phyloP scores from a whole-genome alignment of 2,888 invertebrate species.

The Synanthedon andrenaeformis region DNA sequence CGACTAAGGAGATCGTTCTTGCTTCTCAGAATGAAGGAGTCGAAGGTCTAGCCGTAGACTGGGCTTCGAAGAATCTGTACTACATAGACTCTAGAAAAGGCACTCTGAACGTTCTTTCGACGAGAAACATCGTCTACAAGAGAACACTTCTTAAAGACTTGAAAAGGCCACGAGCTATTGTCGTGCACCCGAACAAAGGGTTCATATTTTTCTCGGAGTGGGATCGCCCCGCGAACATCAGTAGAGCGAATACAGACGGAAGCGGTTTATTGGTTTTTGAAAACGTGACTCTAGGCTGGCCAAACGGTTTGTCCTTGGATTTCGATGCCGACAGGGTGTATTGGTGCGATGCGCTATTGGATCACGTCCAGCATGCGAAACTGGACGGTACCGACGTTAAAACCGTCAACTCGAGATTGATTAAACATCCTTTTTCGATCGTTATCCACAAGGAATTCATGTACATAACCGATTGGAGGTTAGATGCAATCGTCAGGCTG shows the following conservation, averaged over 20 bases:
- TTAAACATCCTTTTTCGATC: slow-evolving; percentile 91
- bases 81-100: slow-evolving; percentile 96
- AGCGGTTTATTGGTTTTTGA: slow-evolving; percentile 87
- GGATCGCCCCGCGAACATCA: slow-evolving; percentile 97
- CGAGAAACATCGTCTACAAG: slow-evolving; percentile 85
- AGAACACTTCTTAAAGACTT: slow-evolving; percentile 87
- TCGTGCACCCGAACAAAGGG: slow-evolving; percentile 95
- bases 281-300: slow-evolving; percentile 95
- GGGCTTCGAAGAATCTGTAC: slow-evolving; percentile 95
- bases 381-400: slow-evolving; percentile 91
- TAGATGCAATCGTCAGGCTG: slow-evolving; percentile 92
- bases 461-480: slow-evolving; percentile 97
- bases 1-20: slow-evolving; percentile 87
- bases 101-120: slow-evolving; percentile 91
- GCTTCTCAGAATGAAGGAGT: slow-evolving; percentile 98
- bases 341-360: slow-evolving; percentile 97
- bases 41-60: slow-evolving; percentile 94
- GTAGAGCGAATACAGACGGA: slow-evolving; percentile 92
- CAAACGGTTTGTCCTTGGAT: slow-evolving; percentile 95
- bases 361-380: slow-evolving; percentile 94
- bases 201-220: slow-evolving; percentile 96
- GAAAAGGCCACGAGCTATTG: slow-evolving; percentile 94
- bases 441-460: slow-evolving; percentile 91
- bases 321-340: slow-evolving; percentile 88
- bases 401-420: slow-evolving; percentile 88